These are phyloP conservation scores for Mesocricetus auratus DNA, from an alignment of 2,113 vertebrate genomes.

Conservation along the genomic window DNA sequence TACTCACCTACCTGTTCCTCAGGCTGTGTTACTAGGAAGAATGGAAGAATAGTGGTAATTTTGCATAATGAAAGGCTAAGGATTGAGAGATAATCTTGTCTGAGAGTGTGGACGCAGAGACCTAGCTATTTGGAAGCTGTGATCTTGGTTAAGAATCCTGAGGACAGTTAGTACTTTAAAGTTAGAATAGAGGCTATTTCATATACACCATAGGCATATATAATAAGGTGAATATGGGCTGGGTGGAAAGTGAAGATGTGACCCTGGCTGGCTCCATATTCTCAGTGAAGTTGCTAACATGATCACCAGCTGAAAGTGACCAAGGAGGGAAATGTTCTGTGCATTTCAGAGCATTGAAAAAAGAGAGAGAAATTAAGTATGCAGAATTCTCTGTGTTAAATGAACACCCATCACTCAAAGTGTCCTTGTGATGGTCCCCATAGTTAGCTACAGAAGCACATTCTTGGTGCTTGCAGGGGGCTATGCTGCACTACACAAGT, in stretches of 20 bases:
- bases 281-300: neutral
- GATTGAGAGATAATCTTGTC: no score
- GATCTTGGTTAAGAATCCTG: neutral
- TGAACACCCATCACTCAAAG: neutral
- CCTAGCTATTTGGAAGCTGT: neutral
- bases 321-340: neutral
- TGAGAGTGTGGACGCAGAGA: neutral
- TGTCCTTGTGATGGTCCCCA: neutral
- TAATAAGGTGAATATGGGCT: neutral
- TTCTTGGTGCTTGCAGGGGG: neutral
- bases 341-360: neutral
- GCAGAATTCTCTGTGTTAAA: neutral
- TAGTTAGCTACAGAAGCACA: neutral
- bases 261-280: neutral
- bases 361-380: neutral
- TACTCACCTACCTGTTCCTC: neutral
- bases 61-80: neutral
- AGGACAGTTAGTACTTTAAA: neutral
- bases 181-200: neutral
- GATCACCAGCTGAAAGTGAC: neutral
- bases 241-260: neutral
- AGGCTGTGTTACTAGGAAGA: neutral
- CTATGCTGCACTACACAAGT: neutral
- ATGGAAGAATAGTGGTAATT: neutral
- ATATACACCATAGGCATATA: neutral